Evolutionary conservation across 2,888 invertebrate species (phyloP).

Genomic region (Eupithecia tripunctaria): DNA sequence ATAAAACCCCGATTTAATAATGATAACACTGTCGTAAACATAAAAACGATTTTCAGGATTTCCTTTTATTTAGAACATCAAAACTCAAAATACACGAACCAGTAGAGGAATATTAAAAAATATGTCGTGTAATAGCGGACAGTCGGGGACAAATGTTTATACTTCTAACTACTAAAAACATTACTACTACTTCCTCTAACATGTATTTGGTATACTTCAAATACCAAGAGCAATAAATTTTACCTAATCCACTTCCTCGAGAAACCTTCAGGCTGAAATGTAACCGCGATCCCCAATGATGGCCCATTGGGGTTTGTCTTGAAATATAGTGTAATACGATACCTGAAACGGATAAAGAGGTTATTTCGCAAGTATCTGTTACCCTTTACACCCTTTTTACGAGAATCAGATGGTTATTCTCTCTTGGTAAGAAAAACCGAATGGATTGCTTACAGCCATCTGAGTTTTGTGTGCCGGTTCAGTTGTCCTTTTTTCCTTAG

Average conservation of each 20-base stretch:
- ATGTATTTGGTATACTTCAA: not conserved
- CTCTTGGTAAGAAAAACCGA: not conserved
- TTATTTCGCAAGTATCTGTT: constrained; percentile 37
- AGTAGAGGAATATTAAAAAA: not conserved
- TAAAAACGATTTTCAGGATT: constrained; percentile 23
- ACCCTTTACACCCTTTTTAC: constrained; percentile 23
- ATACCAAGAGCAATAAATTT: constrained; percentile 47
- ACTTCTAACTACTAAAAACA: not conserved
- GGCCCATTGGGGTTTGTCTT: constrained; percentile 42
- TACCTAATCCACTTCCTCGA: constrained; percentile 47
- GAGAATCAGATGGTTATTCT: constrained; percentile 17
- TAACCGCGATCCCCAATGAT: constrained; percentile 37
- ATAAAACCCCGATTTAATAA: constrained; percentile 14
- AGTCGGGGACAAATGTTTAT: not conserved
- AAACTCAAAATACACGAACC: not conserved
- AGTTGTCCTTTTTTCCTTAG: not conserved
- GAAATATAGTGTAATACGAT: constrained; percentile 43
- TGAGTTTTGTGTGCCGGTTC: not conserved
- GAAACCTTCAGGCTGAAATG: constrained; percentile 49
- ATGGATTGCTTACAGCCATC: not conserved
- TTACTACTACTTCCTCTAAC: not conserved
- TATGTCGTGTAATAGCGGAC: not conserved
- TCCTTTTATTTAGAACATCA: constrained; percentile 18
- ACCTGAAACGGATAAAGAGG: constrained; percentile 38
- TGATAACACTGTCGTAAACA: constrained; percentile 5